phyloP scores from a whole-genome alignment of 2,888 invertebrate species.

The Petrophora chlorosata region DNA sequence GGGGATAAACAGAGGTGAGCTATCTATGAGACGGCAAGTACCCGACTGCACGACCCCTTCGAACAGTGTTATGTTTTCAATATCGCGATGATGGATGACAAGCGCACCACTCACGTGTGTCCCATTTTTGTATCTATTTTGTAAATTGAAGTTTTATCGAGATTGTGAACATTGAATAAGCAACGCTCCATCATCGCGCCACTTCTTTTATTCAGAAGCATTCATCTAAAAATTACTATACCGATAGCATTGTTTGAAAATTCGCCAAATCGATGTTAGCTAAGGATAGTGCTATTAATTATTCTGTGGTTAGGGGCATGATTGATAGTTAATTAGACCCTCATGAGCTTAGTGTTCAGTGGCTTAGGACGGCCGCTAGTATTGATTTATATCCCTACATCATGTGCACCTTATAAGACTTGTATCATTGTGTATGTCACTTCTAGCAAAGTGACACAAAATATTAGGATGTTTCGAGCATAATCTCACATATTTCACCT shows the following conservation, averaged over 20 bases:
- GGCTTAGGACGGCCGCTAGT: neutral
- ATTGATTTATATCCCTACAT: neutral
- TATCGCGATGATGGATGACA: constrained; percentile 18
- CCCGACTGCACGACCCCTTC: too few species aligned
- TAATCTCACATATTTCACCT: too few species aligned
- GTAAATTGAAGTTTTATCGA: constrained; percentile 26
- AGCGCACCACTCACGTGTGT: constrained; percentile 13
- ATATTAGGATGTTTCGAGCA: too few species aligned
- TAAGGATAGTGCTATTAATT: too few species aligned
- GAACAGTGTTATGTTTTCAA: too few species aligned
- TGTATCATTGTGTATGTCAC: too few species aligned
- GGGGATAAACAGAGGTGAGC: too few species aligned
- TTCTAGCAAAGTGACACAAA: too few species aligned
- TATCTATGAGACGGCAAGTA: too few species aligned
- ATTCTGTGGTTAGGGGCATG: too few species aligned
- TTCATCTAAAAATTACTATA: constrained; percentile 19
- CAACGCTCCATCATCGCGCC: constrained; percentile 23
- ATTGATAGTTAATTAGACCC: constrained; percentile 14
- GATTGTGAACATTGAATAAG: constrained; percentile 21
- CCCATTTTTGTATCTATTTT: constrained; percentile 15
- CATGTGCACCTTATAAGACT: neutral
- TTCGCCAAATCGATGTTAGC: constrained; percentile 10
- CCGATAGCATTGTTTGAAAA: constrained; percentile 10
- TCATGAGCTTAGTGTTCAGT: neutral
- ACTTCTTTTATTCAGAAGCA: constrained; percentile 23